phyloP scores from a whole-genome alignment of 2,797 vertebrate species.

The Esox masquinongy region DNA sequence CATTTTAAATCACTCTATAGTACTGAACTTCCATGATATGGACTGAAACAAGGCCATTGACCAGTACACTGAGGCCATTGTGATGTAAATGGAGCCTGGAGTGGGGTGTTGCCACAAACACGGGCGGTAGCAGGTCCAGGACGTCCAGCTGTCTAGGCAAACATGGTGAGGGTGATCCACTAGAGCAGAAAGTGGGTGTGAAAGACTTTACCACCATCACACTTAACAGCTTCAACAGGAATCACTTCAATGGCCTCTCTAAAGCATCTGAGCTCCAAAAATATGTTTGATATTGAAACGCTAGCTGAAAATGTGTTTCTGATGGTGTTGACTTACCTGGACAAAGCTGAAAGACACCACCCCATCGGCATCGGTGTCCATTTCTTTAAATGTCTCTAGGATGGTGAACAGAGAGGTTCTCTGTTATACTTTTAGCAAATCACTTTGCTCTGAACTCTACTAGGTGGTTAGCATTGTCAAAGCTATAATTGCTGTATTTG shows the following conservation, averaged over 20 bases:
- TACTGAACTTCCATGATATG: too few relatives aligned
- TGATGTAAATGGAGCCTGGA: neutral
- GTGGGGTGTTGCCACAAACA: neutral
- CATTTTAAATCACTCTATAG: too few relatives aligned
- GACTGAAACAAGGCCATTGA: too few relatives aligned
- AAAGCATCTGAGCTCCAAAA: neutral
- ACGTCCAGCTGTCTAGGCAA: slow-evolving; percentile 62
- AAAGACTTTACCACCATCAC: neutral
- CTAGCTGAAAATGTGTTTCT: neutral
- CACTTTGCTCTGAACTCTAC: neutral
- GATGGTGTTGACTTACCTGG: slow-evolving; percentile 66
- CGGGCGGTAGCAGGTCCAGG: neutral
- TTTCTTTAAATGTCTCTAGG: slow-evolving; percentile 77
- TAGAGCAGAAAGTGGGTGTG: slow-evolving; percentile 38
- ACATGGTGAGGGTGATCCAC: slow-evolving; percentile 85
- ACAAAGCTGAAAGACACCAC: slow-evolving; percentile 75
- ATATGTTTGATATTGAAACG: neutral
- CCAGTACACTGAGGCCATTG: neutral
- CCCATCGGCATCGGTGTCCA: slow-evolving; percentile 78
- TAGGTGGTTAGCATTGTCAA: neutral
- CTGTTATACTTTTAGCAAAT: neutral
- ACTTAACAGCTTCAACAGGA: neutral
- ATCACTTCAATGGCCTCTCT: neutral
- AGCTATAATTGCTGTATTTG: neutral
- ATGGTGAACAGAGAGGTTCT: neutral